These are phyloP conservation scores for Rissa tridactyla DNA, from an alignment of 2,113 vertebrate species.

Conservation along the genomic window DNA sequence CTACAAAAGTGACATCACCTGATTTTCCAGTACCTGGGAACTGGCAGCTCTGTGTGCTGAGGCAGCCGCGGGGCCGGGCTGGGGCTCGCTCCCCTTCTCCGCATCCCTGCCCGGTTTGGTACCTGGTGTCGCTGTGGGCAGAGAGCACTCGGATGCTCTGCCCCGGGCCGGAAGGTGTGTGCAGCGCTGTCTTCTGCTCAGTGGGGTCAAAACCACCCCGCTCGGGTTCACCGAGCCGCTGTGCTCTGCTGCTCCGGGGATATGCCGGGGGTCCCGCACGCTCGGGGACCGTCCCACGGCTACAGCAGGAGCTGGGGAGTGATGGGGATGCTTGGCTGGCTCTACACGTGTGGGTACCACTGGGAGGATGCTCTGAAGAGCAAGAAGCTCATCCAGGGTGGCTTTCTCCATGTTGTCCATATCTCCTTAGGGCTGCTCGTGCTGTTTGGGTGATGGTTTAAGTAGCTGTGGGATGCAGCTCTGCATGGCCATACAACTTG, in stretches of 20 bases:
- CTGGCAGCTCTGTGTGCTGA: not conserved
- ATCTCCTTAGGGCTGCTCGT: rapidly evolving
- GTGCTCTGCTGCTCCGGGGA: not conserved
- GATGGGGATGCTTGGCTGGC: not conserved
- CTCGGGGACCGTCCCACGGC: not conserved
- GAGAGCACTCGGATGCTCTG: not conserved
- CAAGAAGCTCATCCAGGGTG: not conserved
- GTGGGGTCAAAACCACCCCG: rapidly evolving
- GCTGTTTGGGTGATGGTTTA: not conserved
- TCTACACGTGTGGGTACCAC: rapidly evolving
- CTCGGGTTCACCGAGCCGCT: rapidly evolving
- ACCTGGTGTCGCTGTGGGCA: not conserved
- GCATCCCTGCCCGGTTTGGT: rapidly evolving
- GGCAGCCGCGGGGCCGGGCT: not conserved
- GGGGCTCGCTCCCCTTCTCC: not conserved
- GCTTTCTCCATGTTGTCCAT: rapidly evolving
- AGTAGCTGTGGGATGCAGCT: not conserved
- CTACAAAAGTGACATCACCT: rapidly evolving
- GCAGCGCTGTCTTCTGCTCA: not conserved
- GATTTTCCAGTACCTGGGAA: not conserved
- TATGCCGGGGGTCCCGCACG: rapidly evolving
- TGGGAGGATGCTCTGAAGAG: not conserved
- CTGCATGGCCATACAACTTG: not conserved
- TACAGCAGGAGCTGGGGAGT: not conserved
- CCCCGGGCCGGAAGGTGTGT: no score